These are phyloP conservation scores for Nestor notabilis DNA, from an alignment of 2,113 vertebrate species.

Conservation along the genomic window DNA sequence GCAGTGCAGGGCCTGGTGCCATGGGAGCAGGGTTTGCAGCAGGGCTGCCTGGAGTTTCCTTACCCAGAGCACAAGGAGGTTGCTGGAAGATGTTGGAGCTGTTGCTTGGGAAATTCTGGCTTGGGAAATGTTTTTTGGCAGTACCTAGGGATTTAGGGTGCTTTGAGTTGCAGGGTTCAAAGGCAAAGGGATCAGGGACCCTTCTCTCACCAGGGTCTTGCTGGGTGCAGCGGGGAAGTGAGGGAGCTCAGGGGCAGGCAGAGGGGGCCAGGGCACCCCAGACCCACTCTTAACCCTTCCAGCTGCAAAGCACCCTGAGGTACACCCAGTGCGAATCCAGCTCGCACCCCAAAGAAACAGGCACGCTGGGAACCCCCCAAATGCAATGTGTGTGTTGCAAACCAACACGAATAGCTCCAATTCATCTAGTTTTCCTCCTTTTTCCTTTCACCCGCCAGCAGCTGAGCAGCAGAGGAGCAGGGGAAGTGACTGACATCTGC, in stretches of 20 bases:
- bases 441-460: neutral
- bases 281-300: neutral
- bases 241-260: accelerated
- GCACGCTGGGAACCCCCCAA: accelerated
- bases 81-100: neutral
- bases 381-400: accelerated
- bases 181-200: neutral
- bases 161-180: accelerated
- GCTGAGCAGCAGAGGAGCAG: neutral
- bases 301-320: neutral
- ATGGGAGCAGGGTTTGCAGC: neutral
- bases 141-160: neutral
- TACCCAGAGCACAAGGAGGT: neutral
- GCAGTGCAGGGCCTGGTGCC: neutral
- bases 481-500: neutral
- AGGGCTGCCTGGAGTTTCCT: neutral
- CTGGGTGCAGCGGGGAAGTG: neutral
- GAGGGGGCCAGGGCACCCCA: accelerated
- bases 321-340: neutral
- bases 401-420: neutral
- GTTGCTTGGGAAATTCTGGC: neutral
- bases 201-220: accelerated
- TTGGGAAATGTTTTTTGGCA: neutral
- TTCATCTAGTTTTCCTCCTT: accelerated
- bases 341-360: neutral